phyloP scores from a whole-genome alignment of 2,113 vertebrate genomes.

The Laticauda colubrina region DNA sequence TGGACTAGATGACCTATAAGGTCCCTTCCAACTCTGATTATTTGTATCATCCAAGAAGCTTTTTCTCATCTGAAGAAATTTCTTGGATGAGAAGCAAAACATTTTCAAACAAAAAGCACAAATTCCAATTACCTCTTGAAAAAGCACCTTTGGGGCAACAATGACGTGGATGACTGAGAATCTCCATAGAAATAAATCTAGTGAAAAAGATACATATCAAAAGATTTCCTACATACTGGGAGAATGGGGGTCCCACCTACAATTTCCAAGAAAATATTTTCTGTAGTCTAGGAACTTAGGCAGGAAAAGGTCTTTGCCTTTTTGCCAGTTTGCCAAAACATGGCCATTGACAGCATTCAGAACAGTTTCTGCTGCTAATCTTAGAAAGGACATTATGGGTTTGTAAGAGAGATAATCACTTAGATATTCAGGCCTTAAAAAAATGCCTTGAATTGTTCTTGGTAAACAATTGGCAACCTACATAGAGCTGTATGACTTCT shows the following conservation, averaged over 20 bases:
- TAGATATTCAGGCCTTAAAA: background rate
- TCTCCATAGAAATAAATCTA: background rate
- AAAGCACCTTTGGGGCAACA: too few relatives aligned
- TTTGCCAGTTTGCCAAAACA: background rate
- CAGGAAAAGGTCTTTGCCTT: background rate
- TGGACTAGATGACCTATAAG: too few relatives aligned
- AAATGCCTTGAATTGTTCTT: background rate
- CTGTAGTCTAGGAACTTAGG: background rate
- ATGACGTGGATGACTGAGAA: too few relatives aligned
- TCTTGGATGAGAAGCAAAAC: too few relatives aligned
- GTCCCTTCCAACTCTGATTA: too few relatives aligned
- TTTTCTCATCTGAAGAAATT: too few relatives aligned
- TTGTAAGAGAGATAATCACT: background rate
- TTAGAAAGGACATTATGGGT: background rate
- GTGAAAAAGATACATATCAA: background rate
- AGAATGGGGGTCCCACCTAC: background rate
- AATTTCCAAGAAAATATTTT: background rate
- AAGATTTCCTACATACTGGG: background rate
- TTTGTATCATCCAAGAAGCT: too few relatives aligned
- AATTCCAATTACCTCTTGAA: too few relatives aligned
- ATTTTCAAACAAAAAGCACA: too few relatives aligned
- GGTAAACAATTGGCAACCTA: background rate
- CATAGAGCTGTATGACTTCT: background rate
- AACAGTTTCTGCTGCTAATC: background rate
- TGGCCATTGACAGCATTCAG: background rate